Evolutionary conservation across 2,888 invertebrate genomes (phyloP).

Genomic region (Scaptomyza flava): DNA sequence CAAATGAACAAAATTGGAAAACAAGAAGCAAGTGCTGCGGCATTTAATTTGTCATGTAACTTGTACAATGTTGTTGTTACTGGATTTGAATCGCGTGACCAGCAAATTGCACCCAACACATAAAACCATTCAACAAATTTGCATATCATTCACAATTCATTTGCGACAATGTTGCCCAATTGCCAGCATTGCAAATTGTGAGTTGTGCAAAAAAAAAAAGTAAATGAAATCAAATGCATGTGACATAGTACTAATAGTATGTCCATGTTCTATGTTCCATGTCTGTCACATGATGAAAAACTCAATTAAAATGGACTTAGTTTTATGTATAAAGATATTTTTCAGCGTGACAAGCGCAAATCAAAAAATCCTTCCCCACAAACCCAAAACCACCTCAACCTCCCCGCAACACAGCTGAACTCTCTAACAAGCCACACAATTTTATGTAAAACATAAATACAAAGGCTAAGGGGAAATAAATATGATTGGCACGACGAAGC

Average conservation of each 20-base stretch:
- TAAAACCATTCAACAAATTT: conserved; percentile 14
- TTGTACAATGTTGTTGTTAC: not conserved
- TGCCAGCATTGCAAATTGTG: conserved; percentile 46
- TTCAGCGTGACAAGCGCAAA: conserved; percentile 59
- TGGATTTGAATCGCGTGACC: conserved; percentile 21
- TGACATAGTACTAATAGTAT: conserved; percentile 30
- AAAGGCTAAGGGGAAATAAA: not conserved
- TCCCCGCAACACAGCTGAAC: conserved; percentile 3
- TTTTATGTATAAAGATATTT: conserved; percentile 46
- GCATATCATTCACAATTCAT: conserved; percentile 56
- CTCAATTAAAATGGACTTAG: conserved; percentile 76
- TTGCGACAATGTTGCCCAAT: conserved; percentile 55
- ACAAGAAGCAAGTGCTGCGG: conserved; percentile 16
- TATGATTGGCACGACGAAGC: not conserved
- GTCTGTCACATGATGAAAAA: conserved; percentile 58
- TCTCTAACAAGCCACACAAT: conserved; percentile 42
- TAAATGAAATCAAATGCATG: conserved; percentile 62
- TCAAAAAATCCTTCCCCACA: conserved; percentile 29
- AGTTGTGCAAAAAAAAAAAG: conserved; percentile 18
- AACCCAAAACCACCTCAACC: not conserved
- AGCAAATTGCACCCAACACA: conserved; percentile 23
- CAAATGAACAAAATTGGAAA: conserved; percentile 8
- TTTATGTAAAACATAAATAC: conserved; percentile 49
- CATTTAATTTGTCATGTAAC: conserved; percentile 19
- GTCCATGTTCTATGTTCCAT: conserved; percentile 21